Conservation (phyloP, 2,113 vertebrate species). For the Melanotaenia duboulayi region DNA sequence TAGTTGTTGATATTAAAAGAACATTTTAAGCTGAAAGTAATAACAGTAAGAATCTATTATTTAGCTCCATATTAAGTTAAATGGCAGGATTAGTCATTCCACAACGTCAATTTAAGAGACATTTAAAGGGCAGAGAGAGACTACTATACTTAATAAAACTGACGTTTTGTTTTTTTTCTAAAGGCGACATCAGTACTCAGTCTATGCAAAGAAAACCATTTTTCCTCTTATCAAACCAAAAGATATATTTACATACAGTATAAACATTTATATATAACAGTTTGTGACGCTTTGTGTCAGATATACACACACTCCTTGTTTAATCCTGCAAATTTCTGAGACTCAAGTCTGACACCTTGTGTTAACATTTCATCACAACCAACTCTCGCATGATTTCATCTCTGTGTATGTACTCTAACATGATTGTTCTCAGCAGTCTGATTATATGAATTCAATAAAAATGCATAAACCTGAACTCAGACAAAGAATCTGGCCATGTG, state of each 20-base stretch:
- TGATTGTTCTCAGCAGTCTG: no score
- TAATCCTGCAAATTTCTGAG: conserved; percentile 4
- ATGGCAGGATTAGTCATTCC: conserved; percentile 4
- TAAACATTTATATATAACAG: no score
- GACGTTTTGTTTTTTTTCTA: background rate
- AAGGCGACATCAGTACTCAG: background rate
- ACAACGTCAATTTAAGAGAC: conserved; percentile 10
- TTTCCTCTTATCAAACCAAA: background rate
- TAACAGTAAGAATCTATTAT: background rate
- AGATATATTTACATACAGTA: no score
- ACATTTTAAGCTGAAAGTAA: conserved; percentile 2
- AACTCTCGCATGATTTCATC: no score
- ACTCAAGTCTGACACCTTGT: conserved; percentile 78
- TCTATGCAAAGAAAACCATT: conserved; percentile 1
- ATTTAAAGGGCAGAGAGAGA: background rate
- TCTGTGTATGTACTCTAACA: no score
- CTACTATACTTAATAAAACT: background rate
- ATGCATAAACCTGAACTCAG: no score
- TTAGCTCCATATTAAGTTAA: background rate
- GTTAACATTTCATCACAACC: conserved; percentile 27
- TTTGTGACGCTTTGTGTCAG: conserved; percentile 12
- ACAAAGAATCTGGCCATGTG: no score
- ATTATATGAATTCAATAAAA: no score
- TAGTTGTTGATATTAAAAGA: conserved; percentile 21
- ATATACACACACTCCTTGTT: background rate